A percentile compares a stretch with the other conserved stretches of the same genome.
Conservation (phyloP, 2,113 vertebrate species). For the Phylloscopus trochiloides region DNA sequence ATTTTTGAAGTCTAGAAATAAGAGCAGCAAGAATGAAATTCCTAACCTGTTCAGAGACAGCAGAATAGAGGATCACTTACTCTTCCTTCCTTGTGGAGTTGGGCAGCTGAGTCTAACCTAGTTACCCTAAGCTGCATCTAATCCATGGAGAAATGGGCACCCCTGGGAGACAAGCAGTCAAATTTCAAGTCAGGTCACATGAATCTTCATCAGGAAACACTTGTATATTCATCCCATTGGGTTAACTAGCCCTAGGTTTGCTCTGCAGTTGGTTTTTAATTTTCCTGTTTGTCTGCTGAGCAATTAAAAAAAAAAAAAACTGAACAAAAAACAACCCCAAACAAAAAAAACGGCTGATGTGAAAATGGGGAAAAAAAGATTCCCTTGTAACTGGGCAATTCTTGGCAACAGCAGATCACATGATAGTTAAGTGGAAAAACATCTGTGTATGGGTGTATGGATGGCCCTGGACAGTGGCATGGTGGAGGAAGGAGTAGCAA, state of each 20-base stretch:
- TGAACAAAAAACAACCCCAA: not conserved
- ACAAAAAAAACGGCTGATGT: not conserved
- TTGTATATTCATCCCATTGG: accelerated
- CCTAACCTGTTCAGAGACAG: not conserved
- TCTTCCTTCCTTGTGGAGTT: accelerated
- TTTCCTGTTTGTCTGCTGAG: not conserved
- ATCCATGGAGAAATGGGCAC: not conserved
- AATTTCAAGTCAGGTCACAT: not conserved
- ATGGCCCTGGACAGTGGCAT: not conserved
- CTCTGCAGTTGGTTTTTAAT: not conserved
- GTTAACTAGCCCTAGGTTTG: not conserved
- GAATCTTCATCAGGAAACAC: not conserved
- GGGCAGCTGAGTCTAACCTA: not conserved
- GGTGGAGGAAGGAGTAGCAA: not conserved
- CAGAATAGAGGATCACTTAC: not conserved
- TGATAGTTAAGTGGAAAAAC: not conserved
- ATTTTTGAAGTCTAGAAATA: not conserved
- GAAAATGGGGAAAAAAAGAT: not conserved
- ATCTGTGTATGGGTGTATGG: not conserved
- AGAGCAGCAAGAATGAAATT: not conserved
- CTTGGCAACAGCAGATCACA: not conserved
- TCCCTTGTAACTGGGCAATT: not conserved
- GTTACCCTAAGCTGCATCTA: not conserved
- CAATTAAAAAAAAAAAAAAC: not conserved
- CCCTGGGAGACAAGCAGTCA: not conserved